Base-by-base conservation (phyloP, 2,797 vertebrate species). In the Sphenopsis melanotis region DNA sequence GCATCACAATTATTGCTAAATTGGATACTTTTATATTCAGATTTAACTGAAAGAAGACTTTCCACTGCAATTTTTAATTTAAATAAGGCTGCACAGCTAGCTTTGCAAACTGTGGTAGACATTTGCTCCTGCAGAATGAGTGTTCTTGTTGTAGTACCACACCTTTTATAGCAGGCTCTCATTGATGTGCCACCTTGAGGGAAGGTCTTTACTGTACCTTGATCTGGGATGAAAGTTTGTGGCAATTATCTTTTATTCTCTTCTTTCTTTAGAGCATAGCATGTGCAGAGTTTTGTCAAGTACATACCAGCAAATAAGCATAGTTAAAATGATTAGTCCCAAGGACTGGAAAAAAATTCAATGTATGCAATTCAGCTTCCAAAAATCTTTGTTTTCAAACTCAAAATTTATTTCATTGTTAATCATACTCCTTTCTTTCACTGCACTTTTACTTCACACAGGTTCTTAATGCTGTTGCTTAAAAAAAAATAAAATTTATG, bases 181-280 rank as follows among this genome's bases (percentile, higher is more conserved):
- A 64, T 6, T 93, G 77, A 75, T 86, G 49, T 81, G 42, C 15
- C 50, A 83, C 59, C 74, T 94, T 88, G 77, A 93, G 72, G 61
- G 46, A 92, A 92, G 50, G 50, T 78, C 85, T 93, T 95, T 93
- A 78, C n/a, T 72, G 50, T 57, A 68, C 74, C 81, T 87, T 91
- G 65, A 77, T 90, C 68, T 76, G 32, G 46, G 42, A 84, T 92
- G 63, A 89, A 92, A 79, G 55, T 82, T 87, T 84, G 69, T 22
- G 44, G 90, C 77, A 86, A 94, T 86, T 90, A 47, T 19, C 29
- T 90, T 84, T 91, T 56, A 84, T 81, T 86, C 52, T 66, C 18
- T 65, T 78, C 69, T 87, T 83, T 86, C 61, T 92, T 69, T 92
- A 68, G 65, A 82, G 53, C 18, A 50, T 56, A 68, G 7, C 22